These are phyloP conservation scores for Masticophis lateralis DNA, from an alignment of 2,797 vertebrate genomes.

Conservation along the genomic window DNA sequence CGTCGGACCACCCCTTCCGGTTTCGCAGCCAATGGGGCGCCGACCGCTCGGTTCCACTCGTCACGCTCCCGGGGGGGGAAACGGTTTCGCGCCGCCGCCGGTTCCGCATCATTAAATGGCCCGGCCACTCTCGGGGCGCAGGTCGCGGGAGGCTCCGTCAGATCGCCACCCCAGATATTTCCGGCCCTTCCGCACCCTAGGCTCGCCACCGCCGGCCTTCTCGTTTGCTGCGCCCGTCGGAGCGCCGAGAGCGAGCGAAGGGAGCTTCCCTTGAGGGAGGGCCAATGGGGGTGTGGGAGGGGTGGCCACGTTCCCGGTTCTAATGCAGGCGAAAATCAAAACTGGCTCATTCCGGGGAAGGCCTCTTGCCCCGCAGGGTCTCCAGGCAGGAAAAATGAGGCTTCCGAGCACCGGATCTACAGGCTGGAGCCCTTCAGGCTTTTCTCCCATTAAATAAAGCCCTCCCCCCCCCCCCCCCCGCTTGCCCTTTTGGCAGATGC, in stretches of 20 bases:
- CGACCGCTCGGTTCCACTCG: too few relatives aligned
- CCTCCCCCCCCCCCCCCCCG: background rate
- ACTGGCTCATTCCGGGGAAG: fast-evolving
- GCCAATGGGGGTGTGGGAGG: too few relatives aligned
- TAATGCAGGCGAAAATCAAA: background rate
- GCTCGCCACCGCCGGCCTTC: background rate
- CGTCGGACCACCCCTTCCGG: background rate
- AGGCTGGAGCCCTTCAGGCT: background rate
- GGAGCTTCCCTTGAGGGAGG: background rate
- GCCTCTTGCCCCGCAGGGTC: background rate
- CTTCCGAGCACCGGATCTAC: background rate
- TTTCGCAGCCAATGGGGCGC: background rate
- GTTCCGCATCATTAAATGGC: background rate
- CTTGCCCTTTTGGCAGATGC: background rate
- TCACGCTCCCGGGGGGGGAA: background rate
- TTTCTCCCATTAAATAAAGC: background rate
- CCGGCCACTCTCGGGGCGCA: background rate
- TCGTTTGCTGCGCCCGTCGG: too few relatives aligned
- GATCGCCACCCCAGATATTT: background rate
- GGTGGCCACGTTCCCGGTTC: background rate
- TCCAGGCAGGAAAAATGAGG: background rate
- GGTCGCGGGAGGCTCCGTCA: background rate
- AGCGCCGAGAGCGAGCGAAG: background rate
- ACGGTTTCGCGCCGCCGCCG: background rate
- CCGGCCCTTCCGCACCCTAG: background rate